Conservation (phyloP, 2,888 invertebrate species). For the Cybosia mesomella region DNA sequence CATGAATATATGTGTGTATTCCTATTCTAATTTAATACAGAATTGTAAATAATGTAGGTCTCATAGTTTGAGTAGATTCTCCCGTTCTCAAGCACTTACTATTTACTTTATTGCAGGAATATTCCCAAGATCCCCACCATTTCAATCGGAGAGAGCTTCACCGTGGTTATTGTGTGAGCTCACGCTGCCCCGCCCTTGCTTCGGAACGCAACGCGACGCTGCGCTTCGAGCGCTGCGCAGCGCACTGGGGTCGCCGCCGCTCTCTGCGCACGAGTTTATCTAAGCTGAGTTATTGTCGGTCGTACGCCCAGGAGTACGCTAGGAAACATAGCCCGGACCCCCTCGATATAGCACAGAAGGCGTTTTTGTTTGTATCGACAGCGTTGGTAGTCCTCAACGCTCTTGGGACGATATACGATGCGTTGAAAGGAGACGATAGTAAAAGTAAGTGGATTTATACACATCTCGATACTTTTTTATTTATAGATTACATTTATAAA, state of each 20-base stretch:
- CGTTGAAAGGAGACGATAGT: slow-evolving; percentile 46
- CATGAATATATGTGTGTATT: too few species aligned
- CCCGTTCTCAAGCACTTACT: background rate
- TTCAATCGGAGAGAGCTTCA: slow-evolving; percentile 72
- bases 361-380: slow-evolving; percentile 51
- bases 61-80: background rate
- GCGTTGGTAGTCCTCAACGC: slow-evolving; percentile 54
- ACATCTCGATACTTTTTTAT: too few species aligned
- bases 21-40: too few species aligned
- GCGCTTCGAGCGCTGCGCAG: slow-evolving; percentile 68
- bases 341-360: slow-evolving; percentile 50
- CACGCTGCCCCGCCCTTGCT: slow-evolving; percentile 60
- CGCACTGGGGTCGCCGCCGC: slow-evolving; percentile 53
- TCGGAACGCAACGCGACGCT: slow-evolving; percentile 53
- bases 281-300: slow-evolving; percentile 62
- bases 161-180: slow-evolving; percentile 74
- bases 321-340: slow-evolving; percentile 43
- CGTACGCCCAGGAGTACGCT: slow-evolving; percentile 53
- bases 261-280: slow-evolving; percentile 52
- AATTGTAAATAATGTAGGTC: too few species aligned
- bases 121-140: slow-evolving; percentile 60
- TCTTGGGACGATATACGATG: slow-evolving; percentile 65
- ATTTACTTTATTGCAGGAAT: slow-evolving; percentile 55
- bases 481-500: too few species aligned
- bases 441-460: slow-evolving; percentile 55